phyloP scores from a whole-genome alignment of 2,888 invertebrate genomes.

The Rhodophaea formosa region DNA sequence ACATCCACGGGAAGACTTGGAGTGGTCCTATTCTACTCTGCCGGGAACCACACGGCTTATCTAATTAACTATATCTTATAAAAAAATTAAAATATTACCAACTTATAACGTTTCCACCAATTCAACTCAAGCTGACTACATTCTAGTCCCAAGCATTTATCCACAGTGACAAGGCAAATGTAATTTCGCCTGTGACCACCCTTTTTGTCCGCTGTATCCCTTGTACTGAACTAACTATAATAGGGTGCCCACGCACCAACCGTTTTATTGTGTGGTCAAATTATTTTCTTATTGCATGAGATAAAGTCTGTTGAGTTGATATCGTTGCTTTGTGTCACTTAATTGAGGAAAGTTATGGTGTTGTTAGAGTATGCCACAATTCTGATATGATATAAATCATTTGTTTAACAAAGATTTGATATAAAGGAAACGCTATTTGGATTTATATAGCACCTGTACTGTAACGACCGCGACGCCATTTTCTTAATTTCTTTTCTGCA shows the following conservation, averaged over 20 bases:
- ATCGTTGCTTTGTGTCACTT: neutral
- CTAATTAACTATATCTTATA: too few relatives aligned
- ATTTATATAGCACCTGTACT: too few relatives aligned
- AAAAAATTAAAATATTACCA: too few relatives aligned
- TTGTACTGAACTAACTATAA: constrained; percentile 2
- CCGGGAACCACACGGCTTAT: too few relatives aligned
- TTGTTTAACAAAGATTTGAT: too few relatives aligned
- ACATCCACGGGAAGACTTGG: too few relatives aligned
- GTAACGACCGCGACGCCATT: too few relatives aligned
- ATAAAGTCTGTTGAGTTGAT: neutral
- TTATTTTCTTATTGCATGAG: neutral
- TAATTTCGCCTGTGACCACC: constrained; percentile 13
- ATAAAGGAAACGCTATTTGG: too few relatives aligned
- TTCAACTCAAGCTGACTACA: neutral
- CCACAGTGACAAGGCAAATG: constrained; percentile 10
- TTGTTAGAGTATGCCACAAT: neutral
- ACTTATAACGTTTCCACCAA: neutral
- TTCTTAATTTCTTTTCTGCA: too few relatives aligned
- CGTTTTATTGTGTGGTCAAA: neutral
- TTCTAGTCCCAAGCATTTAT: constrained; percentile 5
- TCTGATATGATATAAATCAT: neutral
- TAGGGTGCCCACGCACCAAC: neutral
- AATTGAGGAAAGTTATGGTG: neutral
- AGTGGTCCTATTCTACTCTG: too few relatives aligned
- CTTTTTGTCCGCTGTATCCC: constrained; percentile 8